A percentile compares a stretch with the other conserved stretches of the same genome.
These are phyloP conservation scores for Sinohyriopsis cumingii DNA, from an alignment of 2,888 invertebrate species.

Conservation along the genomic window DNA sequence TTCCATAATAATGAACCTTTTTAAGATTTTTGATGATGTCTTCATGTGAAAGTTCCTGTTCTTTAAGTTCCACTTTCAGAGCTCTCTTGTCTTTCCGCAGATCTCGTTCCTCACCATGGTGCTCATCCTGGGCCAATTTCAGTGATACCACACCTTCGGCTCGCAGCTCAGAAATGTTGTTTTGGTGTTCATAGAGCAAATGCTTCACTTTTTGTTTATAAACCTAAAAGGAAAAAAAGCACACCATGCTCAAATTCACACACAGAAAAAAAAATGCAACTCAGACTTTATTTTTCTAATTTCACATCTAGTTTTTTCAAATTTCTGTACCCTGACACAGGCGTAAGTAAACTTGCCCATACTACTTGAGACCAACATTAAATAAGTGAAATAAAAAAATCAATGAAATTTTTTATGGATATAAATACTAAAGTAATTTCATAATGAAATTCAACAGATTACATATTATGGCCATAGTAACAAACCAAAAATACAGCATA, in stretches of 20 bases:
- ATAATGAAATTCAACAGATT: too few relatives aligned
- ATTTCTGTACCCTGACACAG: not conserved
- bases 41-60: constrained; percentile 81
- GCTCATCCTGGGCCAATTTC: constrained; percentile 87
- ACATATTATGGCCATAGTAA: too few relatives aligned
- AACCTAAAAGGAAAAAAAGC: constrained; percentile 72
- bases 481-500: too few relatives aligned
- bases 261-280: not conserved
- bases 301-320: not conserved
- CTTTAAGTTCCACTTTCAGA: constrained; percentile 80
- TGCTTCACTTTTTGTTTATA: constrained; percentile 95
- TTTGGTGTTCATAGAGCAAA: constrained; percentile 91
- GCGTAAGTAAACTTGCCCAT: not conserved
- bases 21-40: constrained; percentile 83
- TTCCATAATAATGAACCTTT: constrained; percentile 73
- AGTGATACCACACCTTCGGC: constrained; percentile 81
- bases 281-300: not conserved
- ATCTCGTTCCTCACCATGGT: constrained; percentile 83
- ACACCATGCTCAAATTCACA: not conserved
- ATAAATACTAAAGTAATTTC: too few relatives aligned
- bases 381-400: not conserved
- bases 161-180: constrained; percentile 86
- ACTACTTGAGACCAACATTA: not conserved
- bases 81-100: constrained; percentile 83
- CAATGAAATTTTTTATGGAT: too few relatives aligned